Evolutionary conservation across 2,888 invertebrate species (phyloP), one percentile per base, ranked within the genome.

Genomic region (Geotrupes spiniger): DNA sequence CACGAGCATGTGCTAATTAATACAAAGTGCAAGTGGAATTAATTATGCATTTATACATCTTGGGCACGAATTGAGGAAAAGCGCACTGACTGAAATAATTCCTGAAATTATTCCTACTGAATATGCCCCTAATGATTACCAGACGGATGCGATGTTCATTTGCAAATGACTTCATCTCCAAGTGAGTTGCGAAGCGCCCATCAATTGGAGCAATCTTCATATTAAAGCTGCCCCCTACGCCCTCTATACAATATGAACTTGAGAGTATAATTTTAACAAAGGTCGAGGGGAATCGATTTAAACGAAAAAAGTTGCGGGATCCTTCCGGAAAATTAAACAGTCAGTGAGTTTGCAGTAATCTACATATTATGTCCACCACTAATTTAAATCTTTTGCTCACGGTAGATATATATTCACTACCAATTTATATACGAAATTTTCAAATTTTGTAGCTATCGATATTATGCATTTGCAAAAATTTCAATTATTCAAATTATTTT

Each of bases 41-140:
- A 68, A 66, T 66, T 66, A 68, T 66, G 63, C 61, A 66, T 65
- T 63, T 67, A 61, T 63, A 64, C 61, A 62, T 62, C 61, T 62
- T 58, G 53, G 39, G 56, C 51, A 54, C 56, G 59, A 53, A 61
- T 56, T 56, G 55, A 51, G 55, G 52, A 51, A 47, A 39, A 41
- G 38, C 46, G 42, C 37, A 45, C 40, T 57, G 46, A 55, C 55
- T 58, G 64, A 69, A 69, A 70, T 70, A 68, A 70, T 69, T 69
- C 63, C 65, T 54, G 66, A 66, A 71, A 72, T 72, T 70, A 70
- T 72, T 69, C 69, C 67, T 65, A 58, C 64, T 70, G 72, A 72
- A 72, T 72, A 71, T 72, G 70, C 68, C 70, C 69, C 70, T 68
- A 70, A 71, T 70, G 70, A 70, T 70, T 69, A 65, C 66, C 66